These are phyloP conservation scores for Thereuonema tuberculata DNA, from an alignment of 1,140 invertebrate species.

Conservation along the genomic window DNA sequence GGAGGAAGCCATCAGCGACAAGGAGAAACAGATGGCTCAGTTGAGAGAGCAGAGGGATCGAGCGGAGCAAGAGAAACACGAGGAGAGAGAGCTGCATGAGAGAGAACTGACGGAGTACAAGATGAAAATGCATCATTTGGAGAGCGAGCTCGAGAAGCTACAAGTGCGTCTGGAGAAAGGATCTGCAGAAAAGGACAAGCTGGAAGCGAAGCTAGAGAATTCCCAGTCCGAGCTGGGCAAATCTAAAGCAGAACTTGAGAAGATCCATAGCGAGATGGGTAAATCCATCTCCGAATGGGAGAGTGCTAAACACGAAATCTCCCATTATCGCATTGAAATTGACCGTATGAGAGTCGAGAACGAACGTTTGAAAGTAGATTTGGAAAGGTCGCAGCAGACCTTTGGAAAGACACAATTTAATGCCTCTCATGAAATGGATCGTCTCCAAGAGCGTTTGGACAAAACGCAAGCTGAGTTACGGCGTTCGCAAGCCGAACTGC, in stretches of 20 bases:
- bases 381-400: slow-evolving; percentile 65
- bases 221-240: slow-evolving; percentile 86
- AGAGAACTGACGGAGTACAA: slow-evolving; percentile 89
- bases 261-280: slow-evolving; percentile 73
- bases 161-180: slow-evolving; percentile 70
- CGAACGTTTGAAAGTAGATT: slow-evolving; percentile 53
- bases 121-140: slow-evolving; percentile 59
- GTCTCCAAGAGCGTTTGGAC: slow-evolving; percentile 73
- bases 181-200: slow-evolving; percentile 71
- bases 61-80: slow-evolving; percentile 90
- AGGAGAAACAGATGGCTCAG: slow-evolving; percentile 91
- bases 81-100: slow-evolving; percentile 86
- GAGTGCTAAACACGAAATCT: slow-evolving; percentile 66
- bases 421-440: slow-evolving; percentile 46
- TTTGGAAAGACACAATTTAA: slow-evolving; percentile 34
- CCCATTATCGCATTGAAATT: slow-evolving; percentile 74
- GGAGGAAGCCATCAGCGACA: slow-evolving; percentile 90
- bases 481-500: slow-evolving; percentile 59
- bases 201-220: slow-evolving; percentile 78
- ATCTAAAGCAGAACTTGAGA: slow-evolving; percentile 82
- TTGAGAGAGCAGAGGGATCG: slow-evolving; percentile 80
- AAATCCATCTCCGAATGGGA: slow-evolving; percentile 79
- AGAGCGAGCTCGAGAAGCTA: slow-evolving; percentile 80
- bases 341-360: slow-evolving; percentile 44
- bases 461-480: slow-evolving; percentile 67